Conservation (phyloP, 2,113 vertebrate genomes). For the Ceyx cyanopectus region DNA sequence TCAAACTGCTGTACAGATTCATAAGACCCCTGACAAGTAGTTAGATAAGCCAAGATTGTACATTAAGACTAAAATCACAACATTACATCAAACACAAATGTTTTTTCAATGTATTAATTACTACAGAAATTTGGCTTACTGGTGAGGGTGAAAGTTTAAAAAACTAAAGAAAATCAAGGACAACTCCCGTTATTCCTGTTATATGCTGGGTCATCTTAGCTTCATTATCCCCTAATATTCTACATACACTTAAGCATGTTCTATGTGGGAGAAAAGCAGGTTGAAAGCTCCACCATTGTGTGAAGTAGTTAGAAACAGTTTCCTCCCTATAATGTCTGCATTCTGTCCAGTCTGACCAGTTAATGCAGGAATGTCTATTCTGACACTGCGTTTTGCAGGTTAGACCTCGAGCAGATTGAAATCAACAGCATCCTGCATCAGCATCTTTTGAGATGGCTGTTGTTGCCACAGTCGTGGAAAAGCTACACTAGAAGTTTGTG, state of each 20-base stretch:
- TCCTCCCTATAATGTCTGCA: not conserved
- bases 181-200: not conserved
- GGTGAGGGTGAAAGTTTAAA: not conserved
- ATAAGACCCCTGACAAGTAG: slow-evolving; percentile 23
- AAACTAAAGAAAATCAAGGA: not conserved
- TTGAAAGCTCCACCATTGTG: fast-evolving
- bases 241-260: not conserved
- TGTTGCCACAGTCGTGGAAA: not conserved
- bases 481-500: not conserved
- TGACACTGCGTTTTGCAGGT: not conserved
- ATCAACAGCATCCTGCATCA: not conserved
- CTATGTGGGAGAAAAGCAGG: not conserved
- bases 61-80: slow-evolving; percentile 51
- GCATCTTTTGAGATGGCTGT: not conserved
- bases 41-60: slow-evolving; percentile 36
- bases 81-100: slow-evolving; percentile 46
- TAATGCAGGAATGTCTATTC: not conserved
- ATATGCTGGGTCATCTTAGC: not conserved
- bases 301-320: not conserved
- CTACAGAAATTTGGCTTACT: not conserved
- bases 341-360: not conserved
- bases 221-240: not conserved
- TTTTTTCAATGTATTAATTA: slow-evolving; percentile 36
- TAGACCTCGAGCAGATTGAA: not conserved
- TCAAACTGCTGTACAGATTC: slow-evolving; percentile 63